A percentile compares a stretch with the other conserved stretches of the same genome.
These are phyloP conservation scores for Lophura nycthemera DNA, from an alignment of 2,113 vertebrate species.

Conservation along the genomic window DNA sequence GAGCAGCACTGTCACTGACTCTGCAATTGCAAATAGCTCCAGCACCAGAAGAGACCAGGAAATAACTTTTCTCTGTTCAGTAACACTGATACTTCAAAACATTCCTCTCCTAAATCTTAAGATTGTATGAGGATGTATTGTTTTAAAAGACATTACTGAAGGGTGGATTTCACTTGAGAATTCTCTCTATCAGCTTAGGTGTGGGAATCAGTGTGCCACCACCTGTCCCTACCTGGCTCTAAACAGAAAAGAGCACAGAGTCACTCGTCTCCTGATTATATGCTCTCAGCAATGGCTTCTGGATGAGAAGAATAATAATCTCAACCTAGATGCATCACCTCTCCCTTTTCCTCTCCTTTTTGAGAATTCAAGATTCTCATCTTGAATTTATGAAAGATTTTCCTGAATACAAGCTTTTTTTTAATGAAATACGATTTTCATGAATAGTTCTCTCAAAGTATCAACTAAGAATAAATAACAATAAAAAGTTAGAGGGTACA, in stretches of 20 bases:
- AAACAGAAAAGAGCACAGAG: not conserved
- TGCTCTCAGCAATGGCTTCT: not conserved
- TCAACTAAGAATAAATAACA: not conserved
- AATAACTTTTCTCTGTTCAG: not conserved
- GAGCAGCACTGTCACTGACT: not conserved
- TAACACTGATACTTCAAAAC: not conserved
- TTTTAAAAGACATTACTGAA: not conserved
- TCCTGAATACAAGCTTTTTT: not conserved
- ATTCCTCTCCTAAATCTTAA: not conserved
- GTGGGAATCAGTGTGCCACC: not conserved
- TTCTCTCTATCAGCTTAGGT: accelerated
- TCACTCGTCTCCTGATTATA: not conserved
- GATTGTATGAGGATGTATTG: not conserved
- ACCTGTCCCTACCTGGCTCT: not conserved
- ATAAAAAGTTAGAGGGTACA: accelerated
- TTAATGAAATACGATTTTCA: not conserved
- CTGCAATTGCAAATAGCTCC: not conserved
- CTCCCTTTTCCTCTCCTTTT: not conserved
- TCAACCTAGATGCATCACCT: not conserved
- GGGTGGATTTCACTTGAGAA: not conserved
- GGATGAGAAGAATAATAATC: not conserved
- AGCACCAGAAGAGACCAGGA: not conserved
- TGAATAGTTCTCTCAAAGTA: not conserved
- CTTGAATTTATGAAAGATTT: not conserved
- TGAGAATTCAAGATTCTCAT: not conserved